Evolutionary conservation across 2,113 vertebrate genomes (phyloP).

Genomic region (Octodon degus): DNA sequence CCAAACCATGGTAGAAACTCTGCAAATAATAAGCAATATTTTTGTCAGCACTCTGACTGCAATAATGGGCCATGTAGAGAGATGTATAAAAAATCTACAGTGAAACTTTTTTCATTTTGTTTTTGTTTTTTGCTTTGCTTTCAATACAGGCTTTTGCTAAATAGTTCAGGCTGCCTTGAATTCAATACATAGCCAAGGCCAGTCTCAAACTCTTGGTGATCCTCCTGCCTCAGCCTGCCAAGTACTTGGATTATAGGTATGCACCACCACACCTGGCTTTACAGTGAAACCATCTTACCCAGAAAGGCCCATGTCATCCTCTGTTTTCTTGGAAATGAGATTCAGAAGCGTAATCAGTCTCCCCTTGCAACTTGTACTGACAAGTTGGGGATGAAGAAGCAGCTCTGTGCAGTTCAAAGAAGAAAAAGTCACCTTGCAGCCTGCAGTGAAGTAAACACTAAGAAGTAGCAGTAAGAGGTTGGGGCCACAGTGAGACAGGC

Average conservation of each 20-base stretch:
- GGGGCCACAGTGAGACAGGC: fast-evolving
- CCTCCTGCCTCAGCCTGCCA: background rate
- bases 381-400: background rate
- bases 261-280: background rate
- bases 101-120: background rate
- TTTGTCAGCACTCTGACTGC: background rate
- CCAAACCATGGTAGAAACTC: background rate
- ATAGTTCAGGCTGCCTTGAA: background rate
- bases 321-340: background rate
- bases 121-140: background rate
- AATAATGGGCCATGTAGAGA: slow-evolving; percentile 36
- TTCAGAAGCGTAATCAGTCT: background rate
- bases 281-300: background rate
- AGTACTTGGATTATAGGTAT: background rate
- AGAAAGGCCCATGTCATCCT: background rate
- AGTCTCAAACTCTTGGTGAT: background rate
- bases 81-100: background rate
- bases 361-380: background rate
- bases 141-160: background rate
- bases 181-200: background rate
- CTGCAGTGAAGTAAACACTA: background rate
- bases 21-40: background rate
- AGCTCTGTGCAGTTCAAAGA: background rate
- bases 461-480: background rate
- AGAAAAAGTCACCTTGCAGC: background rate